Evolutionary conservation across 2,797 vertebrate genomes (phyloP), one percentile per base, ranked within the genome.

Genomic region (Platyrinchus mystaceus): DNA sequence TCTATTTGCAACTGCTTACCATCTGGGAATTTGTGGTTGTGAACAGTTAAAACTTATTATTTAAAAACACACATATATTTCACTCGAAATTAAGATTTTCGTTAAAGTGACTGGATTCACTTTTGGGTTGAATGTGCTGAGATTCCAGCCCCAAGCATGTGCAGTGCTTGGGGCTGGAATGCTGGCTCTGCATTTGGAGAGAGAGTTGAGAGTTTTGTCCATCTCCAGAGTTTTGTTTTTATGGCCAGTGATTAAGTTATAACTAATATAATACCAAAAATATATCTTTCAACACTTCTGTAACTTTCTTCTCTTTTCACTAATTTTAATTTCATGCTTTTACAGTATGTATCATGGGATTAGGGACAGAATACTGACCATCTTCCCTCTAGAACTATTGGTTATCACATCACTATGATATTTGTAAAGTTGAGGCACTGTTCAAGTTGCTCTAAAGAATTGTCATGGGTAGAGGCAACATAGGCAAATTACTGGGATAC

Each of bases 11-110:
- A 93, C 87, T 81, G 41, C 62, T 16, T 78, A 66, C 68, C 94
- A 83, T 89, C 70, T 89, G 87, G 87, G 93, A 92, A 93, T 95
- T 84, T 89, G 90, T 84, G 94, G 95, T 75, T 90, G 56, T 46
- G 77, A 92, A 96, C 52, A 59, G 76, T 95, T 90, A 96, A 93
- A 93, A 90, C 60, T 95, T 96, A 91, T 63, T 90, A 91, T 96
- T 88, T 95, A 78, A 93, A 95, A 93, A 84, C 87, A 88, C 43
- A 70, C 23, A 34, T 85, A 47, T 69, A 78, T 82, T 91, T 94
- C 71, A 73, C 52, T 79, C 39, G 37, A 83, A 93, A 91, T 94
- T 85, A 91, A 77, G 55, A 75, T 90, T 96, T 94, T 96, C 0
- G 4, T 63, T 89, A 44, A 59, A 91, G 44, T 93, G 85, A 59